phyloP scores from a whole-genome alignment of 1,140 invertebrate genomes.

The Nymphalis io region DNA sequence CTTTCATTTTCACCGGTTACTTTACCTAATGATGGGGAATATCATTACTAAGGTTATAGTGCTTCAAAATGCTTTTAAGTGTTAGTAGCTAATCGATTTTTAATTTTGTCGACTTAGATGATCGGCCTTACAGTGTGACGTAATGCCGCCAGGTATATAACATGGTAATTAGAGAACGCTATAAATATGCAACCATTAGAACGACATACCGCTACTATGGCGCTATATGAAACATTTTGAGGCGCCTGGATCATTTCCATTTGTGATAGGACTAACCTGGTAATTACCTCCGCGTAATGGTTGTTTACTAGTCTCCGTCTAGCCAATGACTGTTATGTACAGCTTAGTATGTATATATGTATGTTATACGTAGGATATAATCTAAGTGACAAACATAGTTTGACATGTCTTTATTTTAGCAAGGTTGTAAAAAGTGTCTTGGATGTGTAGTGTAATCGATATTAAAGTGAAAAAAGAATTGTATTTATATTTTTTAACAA shows the following conservation, averaged over 20 bases:
- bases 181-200: not conserved
- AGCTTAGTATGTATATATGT: not conserved
- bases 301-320: not conserved
- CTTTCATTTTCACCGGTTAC: not conserved
- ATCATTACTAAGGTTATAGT: not conserved
- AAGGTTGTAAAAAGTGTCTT: too few relatives aligned
- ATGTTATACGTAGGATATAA: not conserved
- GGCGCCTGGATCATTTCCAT: not conserved
- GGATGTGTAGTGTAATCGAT: too few relatives aligned
- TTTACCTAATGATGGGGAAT: too few relatives aligned
- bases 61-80: not conserved
- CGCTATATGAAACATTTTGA: not conserved
- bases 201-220: not conserved
- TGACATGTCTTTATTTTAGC: too few relatives aligned
- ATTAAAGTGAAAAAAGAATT: too few relatives aligned
- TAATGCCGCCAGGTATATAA: conserved; percentile 2
- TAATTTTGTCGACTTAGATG: conserved; percentile 6
- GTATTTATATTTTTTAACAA: too few relatives aligned
- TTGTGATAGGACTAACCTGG: conserved; percentile 2
- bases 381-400: too few relatives aligned
- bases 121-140: not conserved
- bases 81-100: not conserved
- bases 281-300: conserved; percentile 16
- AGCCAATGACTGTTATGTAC: not conserved
- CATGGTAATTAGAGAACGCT: conserved; percentile 20